phyloP scores from a whole-genome alignment of 2,888 invertebrate species.

The Ennomos erosarius region DNA sequence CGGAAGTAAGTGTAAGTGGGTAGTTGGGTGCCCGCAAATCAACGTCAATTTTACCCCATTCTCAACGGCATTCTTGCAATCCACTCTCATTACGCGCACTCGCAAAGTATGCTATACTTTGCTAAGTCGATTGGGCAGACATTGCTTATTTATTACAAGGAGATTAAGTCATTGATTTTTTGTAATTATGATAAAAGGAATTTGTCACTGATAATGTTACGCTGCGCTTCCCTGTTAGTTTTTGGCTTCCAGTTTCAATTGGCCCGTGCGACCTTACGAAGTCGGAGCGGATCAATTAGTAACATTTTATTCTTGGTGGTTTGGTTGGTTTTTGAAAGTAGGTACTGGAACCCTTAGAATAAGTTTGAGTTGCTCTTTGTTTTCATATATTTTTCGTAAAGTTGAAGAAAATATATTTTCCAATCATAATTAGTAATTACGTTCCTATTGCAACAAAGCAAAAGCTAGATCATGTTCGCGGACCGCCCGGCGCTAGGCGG shows the following conservation, averaged over 20 bases:
- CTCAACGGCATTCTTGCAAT: conserved; percentile 41
- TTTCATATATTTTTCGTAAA: neutral
- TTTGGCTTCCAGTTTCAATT: no score
- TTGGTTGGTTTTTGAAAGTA: no score
- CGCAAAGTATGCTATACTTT: neutral
- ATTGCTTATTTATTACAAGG: no score
- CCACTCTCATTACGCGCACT: conserved; percentile 38
- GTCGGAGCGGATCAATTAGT: no score
- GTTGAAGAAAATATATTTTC: conserved; percentile 4
- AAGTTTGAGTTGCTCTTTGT: no score
- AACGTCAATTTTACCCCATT: conserved; percentile 36
- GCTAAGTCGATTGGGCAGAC: neutral
- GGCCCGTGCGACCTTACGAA: no score
- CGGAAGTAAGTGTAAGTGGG: conserved; percentile 22
- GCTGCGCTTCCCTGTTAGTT: no score
- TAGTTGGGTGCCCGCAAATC: conserved; percentile 33
- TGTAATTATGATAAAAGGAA: no score
- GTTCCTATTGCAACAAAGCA: conserved; percentile 8
- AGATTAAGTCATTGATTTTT: no score
- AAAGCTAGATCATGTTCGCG: conserved; percentile 22
- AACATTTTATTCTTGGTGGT: no score
- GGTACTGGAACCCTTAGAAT: no score
- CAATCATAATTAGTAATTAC: conserved; percentile 5
- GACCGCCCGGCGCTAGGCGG: conserved; percentile 16
- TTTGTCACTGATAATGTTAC: no score